Percentiles rank a stretch among this genome's conserved stretches.
phyloP scores from a whole-genome alignment of 2,888 invertebrate species.

The Notodonta dromedarius region DNA sequence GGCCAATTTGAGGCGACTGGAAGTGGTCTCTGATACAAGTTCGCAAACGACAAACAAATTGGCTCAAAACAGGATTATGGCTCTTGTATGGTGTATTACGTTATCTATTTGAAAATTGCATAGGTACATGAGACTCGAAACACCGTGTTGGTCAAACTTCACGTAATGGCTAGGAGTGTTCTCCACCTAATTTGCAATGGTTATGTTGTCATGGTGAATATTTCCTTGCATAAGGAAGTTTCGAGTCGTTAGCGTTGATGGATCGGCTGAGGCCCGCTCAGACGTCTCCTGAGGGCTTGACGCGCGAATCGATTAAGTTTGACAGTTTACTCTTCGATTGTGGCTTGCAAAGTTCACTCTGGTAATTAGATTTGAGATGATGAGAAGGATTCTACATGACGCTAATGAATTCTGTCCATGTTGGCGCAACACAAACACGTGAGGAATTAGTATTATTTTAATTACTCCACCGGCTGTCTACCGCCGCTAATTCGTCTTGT shows the following conservation, averaged over 20 bases:
- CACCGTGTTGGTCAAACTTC: slow-evolving; percentile 49
- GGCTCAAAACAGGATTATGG: no score
- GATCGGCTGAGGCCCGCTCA: slow-evolving; percentile 54
- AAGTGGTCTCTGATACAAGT: no score
- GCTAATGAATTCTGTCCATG: slow-evolving; percentile 76
- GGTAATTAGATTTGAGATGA: slow-evolving; percentile 62
- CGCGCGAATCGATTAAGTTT: slow-evolving; percentile 76
- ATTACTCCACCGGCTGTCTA: slow-evolving; percentile 50
- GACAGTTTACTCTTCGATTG: slow-evolving; percentile 72
- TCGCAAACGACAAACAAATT: no score
- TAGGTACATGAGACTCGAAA: no score
- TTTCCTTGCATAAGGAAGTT: slow-evolving; percentile 55
- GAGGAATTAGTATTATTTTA: slow-evolving; percentile 65
- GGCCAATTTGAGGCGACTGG: no score
- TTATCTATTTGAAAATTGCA: no score
- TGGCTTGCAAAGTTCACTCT: slow-evolving; percentile 59
- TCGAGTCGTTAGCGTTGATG: slow-evolving; percentile 63
- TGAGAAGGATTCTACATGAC: slow-evolving; percentile 58
- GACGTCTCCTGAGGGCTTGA: slow-evolving; percentile 60
- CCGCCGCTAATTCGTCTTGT: slow-evolving; percentile 43
- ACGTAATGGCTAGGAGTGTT: slow-evolving; percentile 41
- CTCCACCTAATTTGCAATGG: slow-evolving; percentile 44
- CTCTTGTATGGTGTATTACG: no score
- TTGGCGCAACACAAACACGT: slow-evolving; percentile 63
- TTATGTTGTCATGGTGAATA: slow-evolving; percentile 53